Conservation (phyloP, 2,888 invertebrate genomes). For the Hymenopus coronatus region DNA sequence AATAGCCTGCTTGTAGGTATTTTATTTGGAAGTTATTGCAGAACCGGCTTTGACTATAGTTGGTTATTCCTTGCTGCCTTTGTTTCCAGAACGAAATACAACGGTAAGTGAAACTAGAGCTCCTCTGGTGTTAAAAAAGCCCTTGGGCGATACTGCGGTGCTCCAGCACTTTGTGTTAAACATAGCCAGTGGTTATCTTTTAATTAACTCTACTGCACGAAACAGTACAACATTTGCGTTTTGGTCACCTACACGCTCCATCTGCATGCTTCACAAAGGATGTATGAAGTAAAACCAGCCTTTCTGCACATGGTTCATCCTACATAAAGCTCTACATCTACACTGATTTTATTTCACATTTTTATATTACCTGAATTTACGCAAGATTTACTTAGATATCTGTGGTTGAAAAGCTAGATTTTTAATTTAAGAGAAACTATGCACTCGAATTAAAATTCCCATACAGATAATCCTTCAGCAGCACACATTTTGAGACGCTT, state of each 20-base stretch:
- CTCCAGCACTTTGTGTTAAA: not conserved
- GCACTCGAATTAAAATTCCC: too few relatives aligned
- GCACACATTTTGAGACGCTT: too few relatives aligned
- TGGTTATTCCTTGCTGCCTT: not conserved
- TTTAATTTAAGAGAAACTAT: too few relatives aligned
- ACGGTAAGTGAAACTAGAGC: not conserved
- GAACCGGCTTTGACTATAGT: not conserved
- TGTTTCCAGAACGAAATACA: not conserved
- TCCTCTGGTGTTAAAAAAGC: not conserved
- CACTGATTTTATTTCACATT: too few relatives aligned
- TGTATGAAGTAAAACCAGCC: not conserved
- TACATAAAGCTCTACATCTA: too few relatives aligned
- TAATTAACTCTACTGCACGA: not conserved
- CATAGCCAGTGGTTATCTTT: not conserved
- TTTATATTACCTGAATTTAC: too few relatives aligned
- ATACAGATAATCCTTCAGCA: too few relatives aligned
- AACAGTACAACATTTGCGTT: not conserved
- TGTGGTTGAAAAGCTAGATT: too few relatives aligned
- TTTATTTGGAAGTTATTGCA: not conserved
- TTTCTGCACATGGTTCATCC: not conserved
- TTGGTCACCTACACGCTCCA: not conserved
- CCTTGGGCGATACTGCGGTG: not conserved
- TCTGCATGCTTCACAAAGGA: not conserved
- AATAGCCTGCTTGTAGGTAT: not conserved
- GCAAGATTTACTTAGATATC: too few relatives aligned